These are phyloP conservation scores for Leiothrix lutea DNA, from an alignment of 2,113 vertebrate species.

Conservation along the genomic window DNA sequence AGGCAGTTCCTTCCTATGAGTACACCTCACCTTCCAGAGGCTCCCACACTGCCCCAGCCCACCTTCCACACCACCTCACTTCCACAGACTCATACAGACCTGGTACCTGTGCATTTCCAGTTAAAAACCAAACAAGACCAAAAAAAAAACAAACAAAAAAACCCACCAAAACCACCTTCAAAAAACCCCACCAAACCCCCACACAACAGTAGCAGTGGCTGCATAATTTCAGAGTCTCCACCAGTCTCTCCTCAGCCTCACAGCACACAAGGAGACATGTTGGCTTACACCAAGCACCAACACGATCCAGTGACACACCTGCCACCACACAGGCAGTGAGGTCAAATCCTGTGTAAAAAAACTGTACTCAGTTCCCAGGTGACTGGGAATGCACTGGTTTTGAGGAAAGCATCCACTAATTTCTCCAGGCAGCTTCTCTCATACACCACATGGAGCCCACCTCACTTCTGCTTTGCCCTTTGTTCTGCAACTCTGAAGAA, in stretches of 20 bases:
- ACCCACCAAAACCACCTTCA: not conserved
- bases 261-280: not conserved
- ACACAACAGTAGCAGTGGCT: not conserved
- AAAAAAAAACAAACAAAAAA: not conserved
- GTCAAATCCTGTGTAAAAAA: not conserved
- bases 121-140: not conserved
- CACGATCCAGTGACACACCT: rapidly evolving
- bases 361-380: not conserved
- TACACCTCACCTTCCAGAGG: not conserved
- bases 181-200: too few relatives aligned
- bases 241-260: not conserved
- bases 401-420: not conserved
- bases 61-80: not conserved
- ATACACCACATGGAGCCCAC: not conserved
- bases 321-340: not conserved
- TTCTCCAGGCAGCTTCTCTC: not conserved
- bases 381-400: not conserved
- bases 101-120: not conserved
- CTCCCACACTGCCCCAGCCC: not conserved
- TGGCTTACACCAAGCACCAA: not conserved
- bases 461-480: not conserved
- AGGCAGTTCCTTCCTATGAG: rapidly evolving
- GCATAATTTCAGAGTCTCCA: not conserved
- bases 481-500: not conserved
- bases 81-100: not conserved